Evolutionary conservation across 2,888 invertebrate species (phyloP), one percentile per base, ranked within the genome.

Genomic region (Gymnoscelis rufifasciata): DNA sequence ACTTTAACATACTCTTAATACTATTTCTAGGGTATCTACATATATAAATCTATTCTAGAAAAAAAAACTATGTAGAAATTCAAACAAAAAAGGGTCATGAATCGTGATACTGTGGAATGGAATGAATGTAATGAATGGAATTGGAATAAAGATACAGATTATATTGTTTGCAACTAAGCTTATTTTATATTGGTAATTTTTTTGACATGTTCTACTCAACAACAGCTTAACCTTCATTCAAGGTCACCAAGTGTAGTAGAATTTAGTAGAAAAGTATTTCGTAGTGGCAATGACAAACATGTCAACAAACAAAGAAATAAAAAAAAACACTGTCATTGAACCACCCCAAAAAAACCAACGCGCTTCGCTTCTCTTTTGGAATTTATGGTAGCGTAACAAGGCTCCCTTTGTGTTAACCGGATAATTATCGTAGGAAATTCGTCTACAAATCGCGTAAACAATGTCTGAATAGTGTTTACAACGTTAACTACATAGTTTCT

Each of bases 321-420:
- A 66, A 80, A 82, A 67, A 66, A 80, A 63, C 56, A 63, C 84
- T 84, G 86, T 83, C 87, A 86, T 79, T 83, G 71, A 82, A 74
- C 78, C 74, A 64, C 68, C 67, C 66, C 63, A 79, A 83, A 87
- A 86, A 82, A 86, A 82, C 63, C 70, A 82, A 78, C 76, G 80
- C 86, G 84, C 82, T 74, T 78, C 86, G 83, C 86, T 87, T 87
- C 88, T 86, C 87, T 87, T 86, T 84, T 88, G 88, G 87, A 84
- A 87, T 88, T 88, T 88, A 88, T 87, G 83, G 81, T 80, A 77
- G 78, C 68, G 87, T 83, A 86, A 87, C 88, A 88, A 88, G 88
- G 87, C 86, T 88, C 74, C 70, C 83, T 87, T 88, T 86, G 86
- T 87, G 72, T 82, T 83, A 78, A 76, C 71, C 74, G 58, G 56